Evolutionary conservation across 2,888 invertebrate genomes (phyloP).

Genomic region (Athrips mouffetella): DNA sequence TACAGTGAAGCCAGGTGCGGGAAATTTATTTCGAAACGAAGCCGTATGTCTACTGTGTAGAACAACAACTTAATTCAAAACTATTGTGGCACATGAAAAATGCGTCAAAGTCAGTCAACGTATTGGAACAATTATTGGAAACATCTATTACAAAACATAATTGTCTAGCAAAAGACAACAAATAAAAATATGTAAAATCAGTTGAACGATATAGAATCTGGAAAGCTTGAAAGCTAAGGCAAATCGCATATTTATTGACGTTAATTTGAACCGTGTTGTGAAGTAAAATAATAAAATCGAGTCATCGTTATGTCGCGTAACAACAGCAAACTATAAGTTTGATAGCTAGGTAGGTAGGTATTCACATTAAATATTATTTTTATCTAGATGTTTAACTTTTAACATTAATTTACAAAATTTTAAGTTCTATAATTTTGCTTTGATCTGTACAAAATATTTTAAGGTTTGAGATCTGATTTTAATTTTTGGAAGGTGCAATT

Average conservation of each 20-base stretch:
- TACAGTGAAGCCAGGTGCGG: constrained; percentile 50
- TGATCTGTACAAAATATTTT: constrained; percentile 68
- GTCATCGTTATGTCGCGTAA: constrained; percentile 55
- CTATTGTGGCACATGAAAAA: constrained; percentile 8
- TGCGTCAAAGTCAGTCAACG: background rate
- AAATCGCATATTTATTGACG: constrained; percentile 21
- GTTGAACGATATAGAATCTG: background rate
- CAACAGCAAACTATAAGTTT: constrained; percentile 59
- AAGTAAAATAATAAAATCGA: constrained; percentile 40
- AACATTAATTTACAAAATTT: constrained; percentile 64
- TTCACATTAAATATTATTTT: constrained; percentile 63
- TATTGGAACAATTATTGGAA: background rate
- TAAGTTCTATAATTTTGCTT: constrained; percentile 76
- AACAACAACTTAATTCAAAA: constrained; percentile 52
- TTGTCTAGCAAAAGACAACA: background rate
- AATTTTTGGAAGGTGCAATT: constrained; percentile 45
- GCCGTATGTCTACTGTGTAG: constrained; percentile 77
- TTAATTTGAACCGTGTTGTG: constrained; percentile 55
- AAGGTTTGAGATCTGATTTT: constrained; percentile 66
- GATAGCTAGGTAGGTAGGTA: constrained; percentile 53
- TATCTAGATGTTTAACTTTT: constrained; percentile 59
- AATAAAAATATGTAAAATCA: background rate
- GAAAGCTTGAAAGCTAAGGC: background rate
- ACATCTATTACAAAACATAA: background rate
- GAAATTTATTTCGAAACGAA: constrained; percentile 75